phyloP scores from a whole-genome alignment of 2,888 invertebrate genomes.

The Atethmia centrago region DNA sequence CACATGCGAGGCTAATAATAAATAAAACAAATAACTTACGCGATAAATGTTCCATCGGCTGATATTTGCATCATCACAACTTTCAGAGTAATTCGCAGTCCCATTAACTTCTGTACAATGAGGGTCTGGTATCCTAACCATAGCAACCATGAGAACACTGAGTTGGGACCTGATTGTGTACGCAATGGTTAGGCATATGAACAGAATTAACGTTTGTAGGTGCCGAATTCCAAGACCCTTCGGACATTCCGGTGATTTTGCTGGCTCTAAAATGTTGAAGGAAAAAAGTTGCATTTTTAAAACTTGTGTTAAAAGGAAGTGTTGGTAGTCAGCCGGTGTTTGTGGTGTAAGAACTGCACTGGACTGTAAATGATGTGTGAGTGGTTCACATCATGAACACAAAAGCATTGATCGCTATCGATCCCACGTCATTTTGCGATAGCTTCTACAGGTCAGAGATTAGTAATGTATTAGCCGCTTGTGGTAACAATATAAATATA shows the following conservation, averaged over 20 bases:
- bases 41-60: slow-evolving; percentile 71
- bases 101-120: slow-evolving; percentile 31
- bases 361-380: neutral
- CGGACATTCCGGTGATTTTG: slow-evolving; percentile 50
- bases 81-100: slow-evolving; percentile 21
- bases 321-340: neutral
- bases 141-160: slow-evolving; percentile 82
- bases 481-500: neutral
- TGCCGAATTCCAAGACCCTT: slow-evolving; percentile 79
- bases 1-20: slow-evolving; percentile 3
- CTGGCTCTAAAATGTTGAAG: slow-evolving; percentile 46
- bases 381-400: neutral
- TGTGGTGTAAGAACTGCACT: neutral
- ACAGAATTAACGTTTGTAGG: slow-evolving; percentile 75
- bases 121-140: slow-evolving; percentile 68
- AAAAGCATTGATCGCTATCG: slow-evolving; percentile 24
- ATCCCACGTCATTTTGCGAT: neutral
- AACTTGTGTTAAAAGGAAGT: neutral
- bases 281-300: slow-evolving; percentile 27
- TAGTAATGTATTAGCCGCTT: neutral
- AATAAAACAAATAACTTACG: slow-evolving; percentile 68
- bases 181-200: slow-evolving; percentile 73
- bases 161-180: slow-evolving; percentile 75
- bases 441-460: slow-evolving; percentile 28
- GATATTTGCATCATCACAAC: slow-evolving; percentile 34